Evolutionary conservation across 2,113 vertebrate species (phyloP).

Genomic region (Larimichthys crocea): DNA sequence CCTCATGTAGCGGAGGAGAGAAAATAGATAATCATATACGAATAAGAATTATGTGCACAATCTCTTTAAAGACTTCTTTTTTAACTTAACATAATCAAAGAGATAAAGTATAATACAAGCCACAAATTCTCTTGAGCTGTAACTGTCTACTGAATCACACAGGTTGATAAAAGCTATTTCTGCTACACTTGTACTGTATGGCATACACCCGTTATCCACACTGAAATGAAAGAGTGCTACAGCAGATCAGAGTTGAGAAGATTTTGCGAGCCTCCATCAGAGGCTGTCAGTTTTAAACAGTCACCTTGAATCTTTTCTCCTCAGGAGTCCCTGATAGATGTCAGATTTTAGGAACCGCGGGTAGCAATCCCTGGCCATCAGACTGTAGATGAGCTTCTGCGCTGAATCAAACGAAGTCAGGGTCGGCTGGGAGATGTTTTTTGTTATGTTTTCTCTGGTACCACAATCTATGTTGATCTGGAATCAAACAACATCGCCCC

Average conservation of each 20-base stretch:
- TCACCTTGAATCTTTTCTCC: slow-evolving; percentile 77
- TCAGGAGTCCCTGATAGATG: slow-evolving; percentile 82
- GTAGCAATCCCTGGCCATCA: slow-evolving; percentile 96
- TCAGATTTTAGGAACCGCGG: slow-evolving; percentile 93
- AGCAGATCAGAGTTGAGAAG: slow-evolving; percentile 53
- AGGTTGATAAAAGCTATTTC: slow-evolving; percentile 49
- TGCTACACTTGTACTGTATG: slow-evolving; percentile 48
- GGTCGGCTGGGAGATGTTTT: slow-evolving; percentile 89
- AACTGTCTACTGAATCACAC: slow-evolving; percentile 71
- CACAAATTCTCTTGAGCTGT: slow-evolving; percentile 30
- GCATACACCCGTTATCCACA: slow-evolving; percentile 67
- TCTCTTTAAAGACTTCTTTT: slow-evolving; percentile 22
- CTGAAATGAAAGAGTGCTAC: slow-evolving; percentile 58
- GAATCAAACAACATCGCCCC: slow-evolving; percentile 55
- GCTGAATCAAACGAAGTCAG: slow-evolving; percentile 90
- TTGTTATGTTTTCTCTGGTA: slow-evolving; percentile 91
- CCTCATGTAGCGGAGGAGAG: neutral
- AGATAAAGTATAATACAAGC: slow-evolving; percentile 57
- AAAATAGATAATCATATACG: slow-evolving; percentile 25
- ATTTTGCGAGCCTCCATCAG: slow-evolving; percentile 19
- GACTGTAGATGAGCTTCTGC: slow-evolving; percentile 90
- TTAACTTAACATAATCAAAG: slow-evolving; percentile 47
- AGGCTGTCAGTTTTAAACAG: slow-evolving; percentile 48
- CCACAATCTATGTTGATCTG: slow-evolving; percentile 95
- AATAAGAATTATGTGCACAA: slow-evolving; percentile 34